phyloP scores from a whole-genome alignment of 2,797 vertebrate species.

The Macropodus opercularis region DNA sequence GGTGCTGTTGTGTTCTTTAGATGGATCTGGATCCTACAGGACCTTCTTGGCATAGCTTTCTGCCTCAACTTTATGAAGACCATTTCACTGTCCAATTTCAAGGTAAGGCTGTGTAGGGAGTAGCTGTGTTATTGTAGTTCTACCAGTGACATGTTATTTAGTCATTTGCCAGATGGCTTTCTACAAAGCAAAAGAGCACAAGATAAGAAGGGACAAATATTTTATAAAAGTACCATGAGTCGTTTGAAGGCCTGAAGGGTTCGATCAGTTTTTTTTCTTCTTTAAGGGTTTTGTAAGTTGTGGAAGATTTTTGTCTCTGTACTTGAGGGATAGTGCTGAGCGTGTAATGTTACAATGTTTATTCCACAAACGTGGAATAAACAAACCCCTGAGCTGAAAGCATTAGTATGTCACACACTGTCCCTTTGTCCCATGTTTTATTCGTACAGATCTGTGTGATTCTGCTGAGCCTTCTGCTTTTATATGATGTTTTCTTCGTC shows the following conservation, averaged over 20 bases:
- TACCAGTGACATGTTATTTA: not conserved
- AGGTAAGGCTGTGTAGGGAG: conserved; percentile 75
- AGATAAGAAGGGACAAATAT: no score
- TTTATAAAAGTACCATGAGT: no score
- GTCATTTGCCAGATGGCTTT: no score
- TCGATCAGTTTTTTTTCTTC: no score
- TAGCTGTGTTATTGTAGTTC: not conserved
- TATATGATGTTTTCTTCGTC: conserved; percentile 98
- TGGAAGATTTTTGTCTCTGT: no score
- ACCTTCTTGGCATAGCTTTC: conserved; percentile 92
- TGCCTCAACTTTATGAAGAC: conserved; percentile 97
- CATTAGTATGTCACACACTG: not conserved
- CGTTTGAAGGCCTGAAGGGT: no score
- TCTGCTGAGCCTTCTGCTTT: conserved; percentile 91
- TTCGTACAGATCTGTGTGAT: conserved; percentile 91
- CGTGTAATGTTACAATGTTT: no score
- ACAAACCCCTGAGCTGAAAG: no score
- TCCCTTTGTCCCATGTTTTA: not conserved
- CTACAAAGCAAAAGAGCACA: no score
- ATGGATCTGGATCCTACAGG: conserved; percentile 97
- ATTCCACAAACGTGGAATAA: no score
- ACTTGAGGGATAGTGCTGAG: no score
- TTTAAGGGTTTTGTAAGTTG: no score
- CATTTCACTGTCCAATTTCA: conserved; percentile 93
- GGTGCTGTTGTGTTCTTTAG: conserved; percentile 73